Evolutionary conservation across 2,113 vertebrate genomes (phyloP).

Genomic region (Atrichornis clamosus): DNA sequence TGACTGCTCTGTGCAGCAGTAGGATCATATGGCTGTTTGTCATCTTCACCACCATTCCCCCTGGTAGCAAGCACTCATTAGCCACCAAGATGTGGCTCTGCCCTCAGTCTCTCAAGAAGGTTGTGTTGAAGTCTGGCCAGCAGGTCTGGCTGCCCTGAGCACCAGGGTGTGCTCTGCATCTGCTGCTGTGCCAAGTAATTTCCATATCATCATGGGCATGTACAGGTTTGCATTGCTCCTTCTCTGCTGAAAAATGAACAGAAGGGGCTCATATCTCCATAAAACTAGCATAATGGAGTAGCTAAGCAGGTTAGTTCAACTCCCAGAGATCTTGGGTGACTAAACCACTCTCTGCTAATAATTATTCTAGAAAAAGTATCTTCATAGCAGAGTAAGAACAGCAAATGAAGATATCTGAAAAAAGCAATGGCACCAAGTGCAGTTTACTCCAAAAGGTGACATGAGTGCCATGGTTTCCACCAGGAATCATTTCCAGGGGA

Average conservation of each 20-base stretch:
- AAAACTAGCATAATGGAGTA: neutral
- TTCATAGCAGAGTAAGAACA: neutral
- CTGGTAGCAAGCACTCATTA: neutral
- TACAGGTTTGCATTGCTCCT: neutral
- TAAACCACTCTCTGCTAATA: neutral
- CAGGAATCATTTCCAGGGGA: neutral
- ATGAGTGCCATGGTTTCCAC: neutral
- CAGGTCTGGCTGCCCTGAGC: neutral
- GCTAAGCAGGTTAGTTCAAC: neutral
- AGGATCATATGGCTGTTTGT: neutral
- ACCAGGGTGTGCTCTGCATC: fast-evolving
- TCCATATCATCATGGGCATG: fast-evolving
- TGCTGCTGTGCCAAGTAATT: neutral
- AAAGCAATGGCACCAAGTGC: neutral
- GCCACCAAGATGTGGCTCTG: neutral
- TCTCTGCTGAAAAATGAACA: neutral
- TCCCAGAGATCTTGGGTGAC: neutral
- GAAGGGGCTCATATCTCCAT: neutral
- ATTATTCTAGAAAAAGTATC: neutral
- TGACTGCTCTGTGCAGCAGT: fast-evolving
- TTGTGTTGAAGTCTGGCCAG: neutral
- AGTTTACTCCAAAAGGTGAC: neutral
- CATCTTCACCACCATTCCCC: too few species aligned
- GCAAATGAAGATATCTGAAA: neutral
- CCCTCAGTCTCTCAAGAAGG: neutral